Evolutionary conservation across 1,140 invertebrate genomes (phyloP).

Genomic region (Ceratitis capitata): DNA sequence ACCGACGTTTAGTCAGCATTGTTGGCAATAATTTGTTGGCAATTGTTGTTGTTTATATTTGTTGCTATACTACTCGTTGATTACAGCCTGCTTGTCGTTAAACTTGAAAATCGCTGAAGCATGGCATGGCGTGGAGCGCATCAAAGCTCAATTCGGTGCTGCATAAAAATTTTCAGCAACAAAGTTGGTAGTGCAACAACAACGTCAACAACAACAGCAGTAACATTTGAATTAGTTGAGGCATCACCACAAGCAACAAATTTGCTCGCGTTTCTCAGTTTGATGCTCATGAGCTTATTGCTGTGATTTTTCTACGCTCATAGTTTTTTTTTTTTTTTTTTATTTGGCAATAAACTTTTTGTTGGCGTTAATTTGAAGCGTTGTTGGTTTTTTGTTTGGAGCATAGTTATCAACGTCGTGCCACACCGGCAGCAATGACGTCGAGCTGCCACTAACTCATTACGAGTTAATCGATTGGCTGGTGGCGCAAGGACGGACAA

Average conservation of each 20-base stretch:
- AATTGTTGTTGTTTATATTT: not conserved
- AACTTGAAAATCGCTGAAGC: slow-evolving; percentile 44
- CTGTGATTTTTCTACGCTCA: no score
- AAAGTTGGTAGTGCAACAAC: not conserved
- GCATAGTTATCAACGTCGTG: not conserved
- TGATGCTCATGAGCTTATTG: no score
- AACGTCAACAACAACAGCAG: not conserved
- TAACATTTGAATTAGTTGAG: not conserved
- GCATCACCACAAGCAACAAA: not conserved
- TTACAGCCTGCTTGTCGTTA: slow-evolving; percentile 19
- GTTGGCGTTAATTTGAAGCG: not conserved
- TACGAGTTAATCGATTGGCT: not conserved
- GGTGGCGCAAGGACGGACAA: not conserved
- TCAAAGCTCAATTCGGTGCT: not conserved
- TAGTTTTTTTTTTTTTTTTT: no score
- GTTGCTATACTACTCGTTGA: not conserved
- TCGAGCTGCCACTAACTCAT: not conserved
- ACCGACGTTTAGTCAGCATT: not conserved
- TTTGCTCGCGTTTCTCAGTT: no score
- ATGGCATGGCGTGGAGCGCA: slow-evolving; percentile 25
- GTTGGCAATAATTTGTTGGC: not conserved
- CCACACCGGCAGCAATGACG: not conserved
- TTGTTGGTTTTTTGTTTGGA: not conserved
- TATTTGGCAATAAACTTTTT: no score
- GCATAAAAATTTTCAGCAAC: not conserved